These are phyloP conservation scores for Nesospiza acunhae DNA, from an alignment of 2,113 vertebrate genomes.

Conservation along the genomic window DNA sequence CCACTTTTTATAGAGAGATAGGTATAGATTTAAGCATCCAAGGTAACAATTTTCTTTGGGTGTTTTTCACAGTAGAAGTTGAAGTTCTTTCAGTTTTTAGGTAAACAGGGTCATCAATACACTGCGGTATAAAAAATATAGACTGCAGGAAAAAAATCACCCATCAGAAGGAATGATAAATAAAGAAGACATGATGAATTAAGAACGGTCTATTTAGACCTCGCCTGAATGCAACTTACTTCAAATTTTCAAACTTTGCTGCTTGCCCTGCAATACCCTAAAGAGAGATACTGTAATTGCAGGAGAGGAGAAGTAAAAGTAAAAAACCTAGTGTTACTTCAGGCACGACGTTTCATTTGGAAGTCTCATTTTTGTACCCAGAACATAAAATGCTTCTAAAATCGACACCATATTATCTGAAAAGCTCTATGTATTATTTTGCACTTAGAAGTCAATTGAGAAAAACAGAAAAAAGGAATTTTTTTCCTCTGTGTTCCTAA, in stretches of 20 bases:
- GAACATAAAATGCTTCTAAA: constrained; percentile 27
- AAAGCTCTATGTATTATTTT: constrained; percentile 48
- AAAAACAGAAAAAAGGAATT: constrained; percentile 46
- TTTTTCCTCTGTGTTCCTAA: constrained; percentile 13
- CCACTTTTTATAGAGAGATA: neutral
- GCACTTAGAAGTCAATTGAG: neutral
- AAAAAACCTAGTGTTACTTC: neutral
- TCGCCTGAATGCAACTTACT: neutral
- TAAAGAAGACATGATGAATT: neutral
- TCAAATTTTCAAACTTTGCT: neutral
- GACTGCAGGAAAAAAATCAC: neutral
- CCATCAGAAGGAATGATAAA: neutral
- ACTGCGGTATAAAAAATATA: neutral
- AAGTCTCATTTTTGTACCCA: constrained; percentile 26
- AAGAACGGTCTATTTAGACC: neutral
- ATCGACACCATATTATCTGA: constrained; percentile 21
- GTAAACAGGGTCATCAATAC: neutral
- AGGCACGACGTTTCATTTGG: constrained; percentile 2
- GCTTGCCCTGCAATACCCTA: neutral
- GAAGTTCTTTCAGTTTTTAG: neutral
- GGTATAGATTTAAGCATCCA: neutral
- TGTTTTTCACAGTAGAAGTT: neutral
- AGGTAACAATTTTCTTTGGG: neutral
- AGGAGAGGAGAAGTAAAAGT: neutral
- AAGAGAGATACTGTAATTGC: constrained; percentile 18